A percentile compares a stretch with the other conserved stretches of the same genome.
phyloP scores from a whole-genome alignment of 1,140 invertebrate species.

The Leptopilina boulardi region DNA sequence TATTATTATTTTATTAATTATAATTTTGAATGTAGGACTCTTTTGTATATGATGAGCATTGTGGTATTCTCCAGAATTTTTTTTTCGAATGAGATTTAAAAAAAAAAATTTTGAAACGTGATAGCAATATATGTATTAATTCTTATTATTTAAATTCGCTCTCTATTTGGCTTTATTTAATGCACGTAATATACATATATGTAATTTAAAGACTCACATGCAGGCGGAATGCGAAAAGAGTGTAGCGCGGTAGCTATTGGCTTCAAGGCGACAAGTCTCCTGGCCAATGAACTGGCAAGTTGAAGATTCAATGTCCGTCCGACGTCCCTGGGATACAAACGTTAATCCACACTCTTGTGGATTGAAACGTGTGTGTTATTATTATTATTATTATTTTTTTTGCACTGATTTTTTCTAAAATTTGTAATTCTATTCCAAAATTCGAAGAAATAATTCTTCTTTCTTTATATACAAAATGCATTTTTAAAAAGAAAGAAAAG shows the following conservation, averaged over 20 bases:
- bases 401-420: neutral
- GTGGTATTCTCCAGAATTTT: neutral
- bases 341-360: neutral
- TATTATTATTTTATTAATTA: no score
- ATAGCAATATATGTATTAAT: neutral
- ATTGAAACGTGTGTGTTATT: slow-evolving; percentile 20
- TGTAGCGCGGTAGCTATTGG: slow-evolving; percentile 58
- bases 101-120: slow-evolving; percentile 1
- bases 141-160: slow-evolving; percentile 43
- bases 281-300: slow-evolving; percentile 71
- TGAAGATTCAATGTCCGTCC: slow-evolving; percentile 44
- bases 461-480: neutral
- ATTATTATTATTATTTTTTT: slow-evolving; percentile 15
- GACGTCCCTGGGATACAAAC: slow-evolving; percentile 44
- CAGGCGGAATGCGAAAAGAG: slow-evolving; percentile 64
- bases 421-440: neutral
- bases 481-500: neutral
- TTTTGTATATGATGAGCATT: neutral
- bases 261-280: slow-evolving; percentile 72
- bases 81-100: neutral
- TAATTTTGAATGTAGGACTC: no score
- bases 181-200: slow-evolving; percentile 41
- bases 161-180: slow-evolving; percentile 51
- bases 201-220: slow-evolving; percentile 53
- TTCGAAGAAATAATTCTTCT: no score